These are phyloP conservation scores for Arrhamphus sclerolepis DNA, from an alignment of 2,797 vertebrate genomes.

Conservation along the genomic window DNA sequence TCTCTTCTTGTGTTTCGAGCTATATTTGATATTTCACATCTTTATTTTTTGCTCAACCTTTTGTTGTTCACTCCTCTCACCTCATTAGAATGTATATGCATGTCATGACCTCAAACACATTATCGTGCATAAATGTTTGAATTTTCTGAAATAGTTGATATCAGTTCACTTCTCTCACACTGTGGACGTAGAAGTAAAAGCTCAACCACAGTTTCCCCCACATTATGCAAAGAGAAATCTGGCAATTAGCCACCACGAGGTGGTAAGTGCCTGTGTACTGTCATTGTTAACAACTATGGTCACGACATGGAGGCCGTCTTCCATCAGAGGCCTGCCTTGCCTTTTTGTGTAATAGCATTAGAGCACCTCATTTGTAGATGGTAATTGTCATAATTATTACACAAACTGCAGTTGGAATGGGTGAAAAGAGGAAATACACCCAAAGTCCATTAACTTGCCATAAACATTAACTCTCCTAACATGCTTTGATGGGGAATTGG, in stretches of 20 bases:
- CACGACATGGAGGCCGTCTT: slow-evolving; percentile 62
- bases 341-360: slow-evolving; percentile 81
- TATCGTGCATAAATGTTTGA: slow-evolving; percentile 24
- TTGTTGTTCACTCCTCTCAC: slow-evolving; percentile 5
- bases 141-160: slow-evolving; percentile 40
- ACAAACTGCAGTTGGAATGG: slow-evolving; percentile 73
- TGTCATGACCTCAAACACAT: slow-evolving; percentile 9
- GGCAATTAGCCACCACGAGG: slow-evolving; percentile 66
- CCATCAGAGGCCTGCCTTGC: slow-evolving; percentile 62
- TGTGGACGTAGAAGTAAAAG: slow-evolving; percentile 45
- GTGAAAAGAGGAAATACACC: slow-evolving; percentile 68
- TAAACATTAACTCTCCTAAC: slow-evolving; percentile 84
- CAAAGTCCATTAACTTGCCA: slow-evolving; percentile 84
- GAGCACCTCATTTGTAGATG: slow-evolving; percentile 80
- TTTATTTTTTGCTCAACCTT: slow-evolving; percentile 2
- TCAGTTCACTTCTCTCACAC: slow-evolving; percentile 31
- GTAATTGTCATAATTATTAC: slow-evolving; percentile 86
- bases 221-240: slow-evolving; percentile 59
- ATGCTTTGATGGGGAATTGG: slow-evolving; percentile 74
- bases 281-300: slow-evolving; percentile 60
- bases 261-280: slow-evolving; percentile 61
- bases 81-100: not conserved
- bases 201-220: slow-evolving; percentile 55
- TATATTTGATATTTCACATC: not conserved
- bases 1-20: not conserved